Evolutionary conservation across 2,888 invertebrate genomes (phyloP), one percentile per base, ranked within the genome.

Genomic region (Eupithecia centaureata): DNA sequence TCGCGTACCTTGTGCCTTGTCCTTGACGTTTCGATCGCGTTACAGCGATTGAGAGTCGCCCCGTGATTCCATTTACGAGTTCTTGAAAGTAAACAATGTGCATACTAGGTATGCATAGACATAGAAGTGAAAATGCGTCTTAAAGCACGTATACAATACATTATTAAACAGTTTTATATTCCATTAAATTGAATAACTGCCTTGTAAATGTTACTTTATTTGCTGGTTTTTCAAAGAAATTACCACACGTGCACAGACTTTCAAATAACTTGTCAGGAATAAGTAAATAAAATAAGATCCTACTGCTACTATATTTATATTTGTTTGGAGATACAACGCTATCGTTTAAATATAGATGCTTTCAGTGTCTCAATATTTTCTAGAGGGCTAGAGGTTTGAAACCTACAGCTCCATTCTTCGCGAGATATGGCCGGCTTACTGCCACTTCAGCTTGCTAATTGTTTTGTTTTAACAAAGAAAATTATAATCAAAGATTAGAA

Each of bases 81-180:
- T 47, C 12, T 25, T 10, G 12, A 22, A 25, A 25, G 2, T 22
- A 7, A 25, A 25, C 10, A 47, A 22, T 38, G n/a, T n/a, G n/a
- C n/a, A n/a, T n/a, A n/a, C n/a, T n/a, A 38, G 35, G 15, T 56
- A 33, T 61, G 42, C 47, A 76, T 77, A 82, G 80, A 81, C 22
- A 84, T 77, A 77, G 77, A 60, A 58, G 42, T 57, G 66, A 52
- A 59, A 68, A 65, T 63, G 65, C 71, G 57, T 65, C 68, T 70
- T 38, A 38, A 72, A 67, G 71, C 77, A 76, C n/a, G n/a, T n/a
- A 74, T 35, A 27, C 73, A 81, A 87, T 87, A 82, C 82, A 88
- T 87, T 83, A 87, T 87, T 86, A 74, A 86, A 83, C 81, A 86
- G 86, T 86, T 86, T 85, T 83, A 82, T 85, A 81, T 81, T 77